Evolutionary conservation across 2,797 vertebrate species (phyloP).

Genomic region (Trachurus trachurus): DNA sequence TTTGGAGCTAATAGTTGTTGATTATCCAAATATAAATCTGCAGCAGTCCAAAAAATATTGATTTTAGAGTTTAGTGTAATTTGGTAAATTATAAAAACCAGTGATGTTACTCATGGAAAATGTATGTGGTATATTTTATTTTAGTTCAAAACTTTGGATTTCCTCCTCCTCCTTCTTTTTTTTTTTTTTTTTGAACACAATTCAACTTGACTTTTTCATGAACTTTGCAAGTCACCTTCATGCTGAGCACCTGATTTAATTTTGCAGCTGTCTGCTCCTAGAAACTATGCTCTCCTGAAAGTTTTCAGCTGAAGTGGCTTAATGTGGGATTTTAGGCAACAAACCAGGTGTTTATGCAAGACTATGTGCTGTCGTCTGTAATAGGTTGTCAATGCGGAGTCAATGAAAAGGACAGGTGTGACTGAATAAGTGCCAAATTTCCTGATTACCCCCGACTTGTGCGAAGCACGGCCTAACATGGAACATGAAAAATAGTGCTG

Average conservation of each 20-base stretch:
- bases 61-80: no score
- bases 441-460: background rate
- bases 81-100: background rate
- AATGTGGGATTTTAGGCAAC: background rate
- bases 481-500: conserved; percentile 15
- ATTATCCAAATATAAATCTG: background rate
- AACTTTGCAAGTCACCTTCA: background rate
- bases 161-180: background rate
- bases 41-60: background rate
- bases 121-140: background rate
- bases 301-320: background rate
- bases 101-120: background rate
- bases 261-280: background rate
- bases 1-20: background rate
- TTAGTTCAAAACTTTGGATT: background rate
- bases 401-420: background rate
- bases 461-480: background rate
- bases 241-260: background rate
- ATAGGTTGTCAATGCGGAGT: conserved; percentile 7
- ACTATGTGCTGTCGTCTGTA: background rate
- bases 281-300: background rate
- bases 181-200: no score
- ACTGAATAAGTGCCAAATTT: conserved; percentile 4
- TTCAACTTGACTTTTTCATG: background rate
- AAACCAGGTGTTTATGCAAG: background rate